Evolutionary conservation across 2,888 invertebrate species (phyloP).

Genomic region (Noctua fimbriata): DNA sequence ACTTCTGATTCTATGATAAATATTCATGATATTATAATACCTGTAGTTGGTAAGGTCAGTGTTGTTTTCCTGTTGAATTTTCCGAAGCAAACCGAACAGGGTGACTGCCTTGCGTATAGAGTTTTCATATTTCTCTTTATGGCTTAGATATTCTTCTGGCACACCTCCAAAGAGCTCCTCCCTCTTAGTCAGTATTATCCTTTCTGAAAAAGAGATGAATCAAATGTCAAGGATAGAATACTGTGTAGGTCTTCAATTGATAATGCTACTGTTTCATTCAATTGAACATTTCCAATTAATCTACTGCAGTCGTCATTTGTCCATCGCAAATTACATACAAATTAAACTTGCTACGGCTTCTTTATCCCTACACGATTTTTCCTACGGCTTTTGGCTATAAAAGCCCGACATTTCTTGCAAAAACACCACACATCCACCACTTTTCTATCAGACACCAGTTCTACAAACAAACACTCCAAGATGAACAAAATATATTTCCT

Average conservation of each 20-base stretch:
- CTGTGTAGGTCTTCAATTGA: conserved; percentile 37
- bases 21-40: conserved; percentile 80
- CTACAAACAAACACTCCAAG: conserved; percentile 46
- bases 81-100: conserved; percentile 91
- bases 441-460: conserved; percentile 12
- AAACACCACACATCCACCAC: conserved; percentile 35
- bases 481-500: conserved; percentile 78
- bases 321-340: conserved; percentile 31
- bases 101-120: conserved; percentile 92
- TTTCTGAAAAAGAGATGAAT: conserved; percentile 73
- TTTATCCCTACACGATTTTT: background rate
- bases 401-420: background rate
- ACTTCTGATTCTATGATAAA: background rate
- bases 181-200: conserved; percentile 85
- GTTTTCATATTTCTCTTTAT: conserved; percentile 95
- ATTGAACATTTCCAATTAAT: conserved; percentile 12
- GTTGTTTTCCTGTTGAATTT: conserved; percentile 91
- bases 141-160: conserved; percentile 94
- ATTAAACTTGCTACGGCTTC: conserved; percentile 58
- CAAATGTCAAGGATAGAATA: background rate
- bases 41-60: conserved; percentile 93
- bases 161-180: conserved; percentile 90
- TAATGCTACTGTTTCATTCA: background rate
- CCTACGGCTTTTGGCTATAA: conserved; percentile 41
- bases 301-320: background rate